Conservation (phyloP, 2,888 invertebrate species). For the Pheosia gnoma region DNA sequence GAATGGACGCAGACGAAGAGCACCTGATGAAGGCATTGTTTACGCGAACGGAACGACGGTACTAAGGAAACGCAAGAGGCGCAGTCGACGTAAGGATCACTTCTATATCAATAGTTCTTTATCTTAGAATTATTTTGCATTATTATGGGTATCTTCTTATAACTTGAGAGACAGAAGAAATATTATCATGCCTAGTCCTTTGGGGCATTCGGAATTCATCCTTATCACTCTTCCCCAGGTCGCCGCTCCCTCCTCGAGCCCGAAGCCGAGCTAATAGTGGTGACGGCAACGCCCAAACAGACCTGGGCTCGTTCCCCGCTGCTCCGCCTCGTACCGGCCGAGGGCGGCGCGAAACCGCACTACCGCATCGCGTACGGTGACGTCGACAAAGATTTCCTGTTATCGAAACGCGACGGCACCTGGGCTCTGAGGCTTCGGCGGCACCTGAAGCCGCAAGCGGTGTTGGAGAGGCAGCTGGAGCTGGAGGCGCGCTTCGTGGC, state of each 20-base stretch:
- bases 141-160: no score
- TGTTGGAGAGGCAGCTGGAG: conserved; percentile 64
- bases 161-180: no score
- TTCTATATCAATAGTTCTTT: no score
- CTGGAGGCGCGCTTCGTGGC: conserved; percentile 71
- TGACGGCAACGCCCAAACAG: conserved; percentile 58
- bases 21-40: conserved; percentile 74
- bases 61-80: conserved; percentile 65
- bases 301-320: conserved; percentile 74
- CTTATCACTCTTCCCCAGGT: conserved; percentile 43
- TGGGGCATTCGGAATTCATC: neutral
- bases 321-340: conserved; percentile 68
- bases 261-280: conserved; percentile 68
- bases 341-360: conserved; percentile 63
- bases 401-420: conserved; percentile 67
- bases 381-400: conserved; percentile 55
- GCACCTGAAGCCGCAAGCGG: conserved; percentile 53
- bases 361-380: conserved; percentile 73
- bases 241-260: conserved; percentile 71
- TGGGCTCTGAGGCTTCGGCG: conserved; percentile 68
- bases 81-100: conserved; percentile 68
- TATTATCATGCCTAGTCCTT: no score
- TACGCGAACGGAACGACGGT: conserved; percentile 76
- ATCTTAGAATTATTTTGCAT: no score
- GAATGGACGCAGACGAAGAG: conserved; percentile 71